phyloP scores from a whole-genome alignment of 2,888 invertebrate species.

The Achlya flavicornis region DNA sequence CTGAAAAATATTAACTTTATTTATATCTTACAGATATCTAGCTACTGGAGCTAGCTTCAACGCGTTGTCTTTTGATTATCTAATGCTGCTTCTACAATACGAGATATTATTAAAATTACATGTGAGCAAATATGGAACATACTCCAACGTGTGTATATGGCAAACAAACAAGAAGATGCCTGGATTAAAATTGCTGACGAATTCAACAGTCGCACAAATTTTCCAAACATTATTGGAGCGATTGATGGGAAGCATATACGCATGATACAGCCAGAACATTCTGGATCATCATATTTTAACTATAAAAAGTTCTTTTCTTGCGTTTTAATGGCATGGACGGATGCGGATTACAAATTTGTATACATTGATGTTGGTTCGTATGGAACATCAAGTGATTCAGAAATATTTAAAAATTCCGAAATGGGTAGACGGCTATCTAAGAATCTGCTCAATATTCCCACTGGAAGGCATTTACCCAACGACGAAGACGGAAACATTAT shows the following conservation, averaged over 20 bases:
- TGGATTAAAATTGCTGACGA: conserved; percentile 40
- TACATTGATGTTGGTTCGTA: conserved; percentile 37
- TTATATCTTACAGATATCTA: conserved; percentile 37
- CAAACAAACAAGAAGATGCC: conserved; percentile 26
- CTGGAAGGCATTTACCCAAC: conserved; percentile 32
- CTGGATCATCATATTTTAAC: conserved; percentile 29
- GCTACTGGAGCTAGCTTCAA: conserved; percentile 39
- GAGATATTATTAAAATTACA: conserved; percentile 36
- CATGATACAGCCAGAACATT: conserved; percentile 36
- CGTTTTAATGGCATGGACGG: conserved; percentile 31
- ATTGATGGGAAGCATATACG: conserved; percentile 44
- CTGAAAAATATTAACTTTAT: conserved; percentile 25
- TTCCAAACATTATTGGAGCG: conserved; percentile 49
- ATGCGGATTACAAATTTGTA: conserved; percentile 32
- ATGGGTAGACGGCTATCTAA: conserved; percentile 33
- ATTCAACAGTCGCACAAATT: conserved; percentile 36
- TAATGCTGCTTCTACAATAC: conserved; percentile 36
- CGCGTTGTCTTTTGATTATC: conserved; percentile 37
- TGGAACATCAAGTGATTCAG: conserved; percentile 37
- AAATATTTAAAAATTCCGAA: conserved; percentile 37
- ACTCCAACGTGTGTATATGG: conserved; percentile 21
- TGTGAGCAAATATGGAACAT: conserved; percentile 36
- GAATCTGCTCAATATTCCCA: conserved; percentile 32
- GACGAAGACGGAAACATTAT: conserved; percentile 34
- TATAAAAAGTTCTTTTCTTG: conserved; percentile 38